Conservation (phyloP, 2,888 invertebrate genomes). For the Trachelus tabidus region DNA sequence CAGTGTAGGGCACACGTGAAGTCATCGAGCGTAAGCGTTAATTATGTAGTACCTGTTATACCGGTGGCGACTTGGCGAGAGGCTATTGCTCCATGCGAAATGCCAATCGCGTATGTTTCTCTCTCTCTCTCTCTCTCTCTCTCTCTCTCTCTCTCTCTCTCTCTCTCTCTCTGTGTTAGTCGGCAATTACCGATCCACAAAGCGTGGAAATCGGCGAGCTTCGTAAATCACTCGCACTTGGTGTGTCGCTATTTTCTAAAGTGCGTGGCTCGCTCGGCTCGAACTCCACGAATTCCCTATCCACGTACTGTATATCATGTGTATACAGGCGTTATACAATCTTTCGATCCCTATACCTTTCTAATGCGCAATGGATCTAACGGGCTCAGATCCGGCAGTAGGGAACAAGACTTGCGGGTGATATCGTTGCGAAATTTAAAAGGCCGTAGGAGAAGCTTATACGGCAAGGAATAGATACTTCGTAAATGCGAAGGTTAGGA, state of each 20-base stretch:
- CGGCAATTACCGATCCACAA: constrained; percentile 8
- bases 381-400: not conserved
- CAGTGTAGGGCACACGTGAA: constrained; percentile 10
- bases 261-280: not conserved
- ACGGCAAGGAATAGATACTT: not conserved
- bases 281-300: not conserved
- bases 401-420: not conserved
- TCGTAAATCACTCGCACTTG: constrained; percentile 2
- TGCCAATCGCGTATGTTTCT: constrained; percentile 39
- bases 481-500: not conserved
- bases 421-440: not conserved
- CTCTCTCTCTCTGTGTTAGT: constrained; percentile 16
- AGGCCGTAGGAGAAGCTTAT: not conserved
- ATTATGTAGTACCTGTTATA: constrained; percentile 32
- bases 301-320: not conserved
- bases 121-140: constrained; percentile 21
- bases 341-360: not conserved
- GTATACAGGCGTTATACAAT: not conserved
- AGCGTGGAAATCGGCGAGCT: constrained; percentile 9
- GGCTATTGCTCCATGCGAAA: constrained; percentile 32
- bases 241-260: not conserved
- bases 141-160: constrained; percentile 19
- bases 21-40: constrained; percentile 34
- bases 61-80: not conserved
- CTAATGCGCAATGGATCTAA: not conserved